phyloP scores from a whole-genome alignment of 1,140 invertebrate species.

The Caerostris darwini region DNA sequence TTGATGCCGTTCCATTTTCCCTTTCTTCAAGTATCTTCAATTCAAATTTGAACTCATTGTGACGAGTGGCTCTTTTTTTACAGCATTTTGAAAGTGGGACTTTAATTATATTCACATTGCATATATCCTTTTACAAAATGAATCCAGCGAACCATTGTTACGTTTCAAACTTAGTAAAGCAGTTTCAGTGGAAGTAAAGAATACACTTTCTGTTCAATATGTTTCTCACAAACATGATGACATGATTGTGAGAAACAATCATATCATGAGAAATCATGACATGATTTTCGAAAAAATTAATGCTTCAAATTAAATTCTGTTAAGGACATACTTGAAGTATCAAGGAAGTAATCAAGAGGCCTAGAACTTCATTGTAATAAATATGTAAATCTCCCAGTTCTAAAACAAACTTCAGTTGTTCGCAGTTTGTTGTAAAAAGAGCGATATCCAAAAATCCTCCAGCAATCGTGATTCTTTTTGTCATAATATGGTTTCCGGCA shows the following conservation, averaged over 20 bases:
- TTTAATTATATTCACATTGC: too few species aligned
- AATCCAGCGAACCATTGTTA: too few species aligned
- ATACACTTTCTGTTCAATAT: background rate
- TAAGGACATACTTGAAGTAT: slow-evolving; percentile 65
- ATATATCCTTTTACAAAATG: too few species aligned
- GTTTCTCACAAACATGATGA: background rate
- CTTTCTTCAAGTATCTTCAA: too few species aligned
- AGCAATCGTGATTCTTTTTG: slow-evolving; percentile 77
- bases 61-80: too few species aligned
- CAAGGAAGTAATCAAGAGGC: slow-evolving; percentile 71
- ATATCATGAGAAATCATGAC: background rate
- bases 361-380: slow-evolving; percentile 67
- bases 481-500: slow-evolving; percentile 48
- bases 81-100: too few species aligned
- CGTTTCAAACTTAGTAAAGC: too few species aligned
- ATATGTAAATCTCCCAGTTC: slow-evolving; percentile 71
- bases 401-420: slow-evolving; percentile 77
- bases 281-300: background rate
- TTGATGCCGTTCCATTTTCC: too few species aligned
- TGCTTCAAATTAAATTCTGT: background rate
- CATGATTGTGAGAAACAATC: background rate
- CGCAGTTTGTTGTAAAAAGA: slow-evolving; percentile 77
- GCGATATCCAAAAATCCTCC: slow-evolving; percentile 78
- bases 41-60: too few species aligned
- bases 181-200: too few species aligned